Percentiles rank a stretch among this genome's conserved stretches.
phyloP scores from a whole-genome alignment of 2,888 invertebrate genomes.

The Oscheius sp. region DNA sequence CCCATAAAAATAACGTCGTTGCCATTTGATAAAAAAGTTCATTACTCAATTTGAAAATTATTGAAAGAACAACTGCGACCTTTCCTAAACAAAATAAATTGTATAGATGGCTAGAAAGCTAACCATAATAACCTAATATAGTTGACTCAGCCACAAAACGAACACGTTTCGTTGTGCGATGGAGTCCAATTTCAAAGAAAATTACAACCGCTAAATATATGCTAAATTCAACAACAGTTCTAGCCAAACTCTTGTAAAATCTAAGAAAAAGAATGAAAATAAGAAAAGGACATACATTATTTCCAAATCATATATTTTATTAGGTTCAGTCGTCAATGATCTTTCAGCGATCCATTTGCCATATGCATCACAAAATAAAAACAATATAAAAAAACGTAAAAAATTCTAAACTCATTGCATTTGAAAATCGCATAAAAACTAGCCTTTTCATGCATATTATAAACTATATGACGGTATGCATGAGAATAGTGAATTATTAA shows the following conservation, averaged over 20 bases:
- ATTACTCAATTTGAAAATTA: slow-evolving; percentile 62
- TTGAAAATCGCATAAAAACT: slow-evolving; percentile 48
- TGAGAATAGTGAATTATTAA: slow-evolving; percentile 82
- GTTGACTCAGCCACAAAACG: slow-evolving; percentile 38
- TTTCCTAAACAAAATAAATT: slow-evolving; percentile 52
- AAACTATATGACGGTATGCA: slow-evolving; percentile 86
- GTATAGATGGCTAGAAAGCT: background rate
- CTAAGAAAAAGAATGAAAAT: slow-evolving; percentile 26
- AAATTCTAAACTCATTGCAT: slow-evolving; percentile 40
- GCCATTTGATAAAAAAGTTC: slow-evolving; percentile 54
- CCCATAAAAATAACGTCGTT: slow-evolving; percentile 66
- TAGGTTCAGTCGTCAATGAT: slow-evolving; percentile 54
- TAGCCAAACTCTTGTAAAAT: slow-evolving; percentile 46
- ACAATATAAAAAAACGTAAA: slow-evolving; percentile 77
- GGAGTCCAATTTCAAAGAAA: slow-evolving; percentile 23
- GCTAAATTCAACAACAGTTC: slow-evolving; percentile 35
- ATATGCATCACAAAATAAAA: slow-evolving; percentile 84
- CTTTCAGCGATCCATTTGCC: slow-evolving; percentile 73
- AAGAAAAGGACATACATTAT: slow-evolving; percentile 49
- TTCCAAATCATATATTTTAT: slow-evolving; percentile 70
- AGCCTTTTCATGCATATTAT: slow-evolving; percentile 83
- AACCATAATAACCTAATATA: slow-evolving; percentile 60
- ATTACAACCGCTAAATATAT: slow-evolving; percentile 36
- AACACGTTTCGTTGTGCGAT: background rate
- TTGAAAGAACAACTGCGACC: slow-evolving; percentile 62